Percentiles rank a stretch among this genome's conserved stretches.
Conservation (phyloP, 2,797 vertebrate genomes). For the Sylvilagus floridanus region DNA sequence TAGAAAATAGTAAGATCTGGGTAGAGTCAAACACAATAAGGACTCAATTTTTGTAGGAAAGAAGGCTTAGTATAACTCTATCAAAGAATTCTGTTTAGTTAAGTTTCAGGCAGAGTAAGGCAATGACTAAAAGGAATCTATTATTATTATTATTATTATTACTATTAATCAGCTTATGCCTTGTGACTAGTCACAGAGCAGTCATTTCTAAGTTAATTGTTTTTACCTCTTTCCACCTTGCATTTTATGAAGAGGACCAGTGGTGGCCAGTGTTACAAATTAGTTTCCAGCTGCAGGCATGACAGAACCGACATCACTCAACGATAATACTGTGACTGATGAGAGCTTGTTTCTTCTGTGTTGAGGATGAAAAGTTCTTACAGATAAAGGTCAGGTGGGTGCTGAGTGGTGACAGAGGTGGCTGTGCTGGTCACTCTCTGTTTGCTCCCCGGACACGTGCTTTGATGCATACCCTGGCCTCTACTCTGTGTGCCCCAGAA, state of each 20-base stretch:
- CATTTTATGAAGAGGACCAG: background rate
- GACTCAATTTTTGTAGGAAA: background rate
- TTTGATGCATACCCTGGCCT: background rate
- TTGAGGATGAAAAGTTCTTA: background rate
- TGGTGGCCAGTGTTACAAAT: background rate
- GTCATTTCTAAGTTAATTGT: background rate
- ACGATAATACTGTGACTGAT: background rate
- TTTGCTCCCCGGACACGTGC: background rate
- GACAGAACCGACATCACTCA: background rate
- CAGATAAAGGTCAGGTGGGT: constrained; percentile 1
- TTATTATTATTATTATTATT: too few species aligned
- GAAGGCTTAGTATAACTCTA: background rate
- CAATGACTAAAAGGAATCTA: background rate
- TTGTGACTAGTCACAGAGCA: background rate
- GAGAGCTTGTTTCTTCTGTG: background rate
- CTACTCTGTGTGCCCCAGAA: background rate
- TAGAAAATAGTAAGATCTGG: background rate
- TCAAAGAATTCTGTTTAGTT: background rate
- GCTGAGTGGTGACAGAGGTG: background rate
- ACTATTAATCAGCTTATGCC: background rate
- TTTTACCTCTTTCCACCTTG: background rate
- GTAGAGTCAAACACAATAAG: background rate
- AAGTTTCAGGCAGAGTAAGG: background rate
- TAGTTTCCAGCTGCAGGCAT: background rate
- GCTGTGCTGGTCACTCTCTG: background rate